Evolutionary conservation across 1,140 invertebrate species (phyloP), one percentile per base, ranked within the genome.

Genomic region (Forficula auricularia): DNA sequence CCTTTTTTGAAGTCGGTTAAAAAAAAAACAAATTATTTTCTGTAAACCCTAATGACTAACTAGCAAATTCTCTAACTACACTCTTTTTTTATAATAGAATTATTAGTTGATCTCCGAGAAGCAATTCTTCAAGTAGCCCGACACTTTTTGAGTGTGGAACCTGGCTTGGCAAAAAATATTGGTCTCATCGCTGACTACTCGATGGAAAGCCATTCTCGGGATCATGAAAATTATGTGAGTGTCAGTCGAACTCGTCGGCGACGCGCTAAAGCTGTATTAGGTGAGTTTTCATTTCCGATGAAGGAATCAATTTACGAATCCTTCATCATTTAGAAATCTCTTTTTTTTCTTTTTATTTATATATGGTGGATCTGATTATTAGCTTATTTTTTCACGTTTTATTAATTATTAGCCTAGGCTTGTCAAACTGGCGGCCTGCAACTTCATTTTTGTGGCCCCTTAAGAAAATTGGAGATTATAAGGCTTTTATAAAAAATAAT

Each of bases 81-180:
- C n/a, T n/a, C n/a, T n/a, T n/a, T n/a, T n/a, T n/a, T n/a, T 48
- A 48, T 57, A 56, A 68, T 70, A 58, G 86, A 91, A 71, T 82
- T 97, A 54, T 64, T 99, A 37, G 90, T 99, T 1, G 91, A 98
- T 66, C 66, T 99, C 10, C 71, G 92, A 47, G 92, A 98, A 67
- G 85, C 91, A n/a, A 91, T 98, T 41, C 54, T 74, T 10, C 72
- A 75, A 72, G 79, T 95, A 36, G 82, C 83, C 32, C 65, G 85
- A 35, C 87, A 96, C 65, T 95, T 96, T 64, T 70, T 88, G 45
- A 74, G 79, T 48, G 62, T 77, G 16, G 82, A 87, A 62, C 76
- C 79, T 39, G 81, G 82, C 58, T 60, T 79, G 44, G 69, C 63
- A 42, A 76, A 69, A 35, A 72, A 77, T 54, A 71, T 82, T n/a